Base-by-base conservation (phyloP, 2,797 vertebrate species). In the Propithecus deckenii region DNA sequence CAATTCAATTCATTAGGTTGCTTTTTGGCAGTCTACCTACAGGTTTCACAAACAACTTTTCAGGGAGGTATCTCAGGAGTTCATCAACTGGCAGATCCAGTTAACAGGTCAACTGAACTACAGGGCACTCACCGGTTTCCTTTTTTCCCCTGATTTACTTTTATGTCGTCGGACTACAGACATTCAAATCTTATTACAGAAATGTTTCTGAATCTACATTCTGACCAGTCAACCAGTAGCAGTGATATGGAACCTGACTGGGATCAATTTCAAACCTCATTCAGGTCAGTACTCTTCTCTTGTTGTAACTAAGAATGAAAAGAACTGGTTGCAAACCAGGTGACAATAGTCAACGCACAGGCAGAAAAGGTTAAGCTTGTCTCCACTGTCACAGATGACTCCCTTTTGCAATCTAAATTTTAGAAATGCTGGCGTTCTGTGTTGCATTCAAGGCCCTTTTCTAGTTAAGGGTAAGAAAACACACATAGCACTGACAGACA, bases 11-110 rank as follows among this genome's bases (percentile, higher is more conserved):
- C 94, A 74, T 48, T 15, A 74, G 95, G 93, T 61, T 97, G 63
- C 87, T 95, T 97, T 87, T 97, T 96, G 96, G 97, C 93, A 96
- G 89, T 79, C 91, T 95, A 96, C 94, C 89, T 95, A 97, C 84
- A 95, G 97, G 97, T 94, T 97, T 98, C 98, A 97, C 98, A 95
- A 84, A 78, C 65, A 90, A 88, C 95, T 94, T 96, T 98, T 91
- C 57, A 96, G 94, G 96, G 74, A 72, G 11, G 0, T 95, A 97
- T 96, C 95, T 79, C 74, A 41, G 83, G 95, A 94, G 97, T 93
- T 98, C 97, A 98, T 98, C 97, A 22, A 67, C 90, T 94, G 97
- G 95, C 97, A 86, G 95, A 86, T 87, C 91, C n/a, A 83, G 89
- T 93, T 97, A 95, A 92, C 72, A 94, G 96, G 92, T 86, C 71